Conservation (phyloP, 1,140 invertebrate genomes). For the Drosophila punjabiensis region DNA sequence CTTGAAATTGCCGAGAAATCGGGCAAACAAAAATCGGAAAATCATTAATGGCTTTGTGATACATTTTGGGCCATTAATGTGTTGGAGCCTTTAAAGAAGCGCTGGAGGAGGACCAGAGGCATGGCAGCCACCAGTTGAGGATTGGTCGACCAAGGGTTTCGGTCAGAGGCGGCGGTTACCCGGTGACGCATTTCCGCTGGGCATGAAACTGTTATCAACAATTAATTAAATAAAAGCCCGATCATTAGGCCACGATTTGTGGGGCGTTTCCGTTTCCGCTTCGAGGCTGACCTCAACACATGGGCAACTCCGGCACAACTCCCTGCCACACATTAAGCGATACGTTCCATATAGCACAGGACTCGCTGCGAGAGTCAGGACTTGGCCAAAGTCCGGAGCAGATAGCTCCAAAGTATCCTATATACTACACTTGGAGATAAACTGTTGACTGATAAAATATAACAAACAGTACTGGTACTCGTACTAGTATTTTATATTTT, state of each 20-base stretch:
- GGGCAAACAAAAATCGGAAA: constrained; percentile 43
- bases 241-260: constrained; percentile 83
- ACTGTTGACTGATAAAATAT: background rate
- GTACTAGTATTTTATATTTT: background rate
- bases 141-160: background rate
- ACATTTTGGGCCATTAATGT: constrained; percentile 1
- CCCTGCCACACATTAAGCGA: constrained; percentile 53
- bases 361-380: constrained; percentile 3
- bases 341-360: constrained; percentile 45
- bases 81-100: constrained; percentile 2
- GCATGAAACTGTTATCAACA: constrained; percentile 76
- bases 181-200: constrained; percentile 47
- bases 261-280: constrained; percentile 73
- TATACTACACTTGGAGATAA: background rate
- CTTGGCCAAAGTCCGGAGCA: constrained; percentile 1
- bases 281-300: constrained; percentile 36
- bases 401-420: constrained; percentile 17
- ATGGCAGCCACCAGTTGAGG: constrained; percentile 5
- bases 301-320: constrained; percentile 14
- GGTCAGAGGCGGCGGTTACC: background rate
- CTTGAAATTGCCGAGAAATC: constrained; percentile 44
- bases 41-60: constrained; percentile 30
- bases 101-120: background rate
- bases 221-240: constrained; percentile 79
- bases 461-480: background rate